These are phyloP conservation scores for Anseranas semipalmata DNA, from an alignment of 2,113 vertebrate species.

Conservation along the genomic window DNA sequence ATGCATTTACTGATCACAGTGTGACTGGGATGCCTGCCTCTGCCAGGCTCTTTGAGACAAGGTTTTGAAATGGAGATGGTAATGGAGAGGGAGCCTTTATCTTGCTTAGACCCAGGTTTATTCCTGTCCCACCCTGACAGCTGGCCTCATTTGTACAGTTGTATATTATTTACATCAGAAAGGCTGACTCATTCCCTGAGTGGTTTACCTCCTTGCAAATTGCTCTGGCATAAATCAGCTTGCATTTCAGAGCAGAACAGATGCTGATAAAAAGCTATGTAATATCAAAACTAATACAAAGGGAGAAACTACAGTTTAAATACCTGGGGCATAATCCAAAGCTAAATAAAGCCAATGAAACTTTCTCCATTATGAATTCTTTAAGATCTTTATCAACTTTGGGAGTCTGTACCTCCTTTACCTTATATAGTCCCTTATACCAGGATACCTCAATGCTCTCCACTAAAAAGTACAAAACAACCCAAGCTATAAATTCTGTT, in stretches of 20 bases:
- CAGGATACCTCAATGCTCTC: not conserved
- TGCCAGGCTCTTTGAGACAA: not conserved
- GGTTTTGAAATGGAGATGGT: not conserved
- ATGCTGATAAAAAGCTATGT: not conserved
- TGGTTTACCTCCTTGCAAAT: conserved; percentile 6
- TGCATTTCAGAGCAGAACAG: not conserved
- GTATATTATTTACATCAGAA: not conserved
- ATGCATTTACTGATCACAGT: not conserved
- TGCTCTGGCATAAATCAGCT: not conserved
- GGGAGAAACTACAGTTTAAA: not conserved
- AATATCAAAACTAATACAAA: not conserved
- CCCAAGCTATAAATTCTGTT: not conserved
- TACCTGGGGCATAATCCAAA: not conserved
- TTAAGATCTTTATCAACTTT: not conserved
- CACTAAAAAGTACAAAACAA: not conserved
- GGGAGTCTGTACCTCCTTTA: not conserved
- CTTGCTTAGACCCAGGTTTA: not conserved
- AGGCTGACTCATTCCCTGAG: not conserved
- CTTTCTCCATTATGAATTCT: not conserved
- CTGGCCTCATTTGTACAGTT: not conserved
- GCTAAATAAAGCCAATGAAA: not conserved
- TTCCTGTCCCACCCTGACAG: not conserved
- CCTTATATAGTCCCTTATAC: not conserved
- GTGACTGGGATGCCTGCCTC: not conserved
- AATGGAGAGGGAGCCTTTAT: not conserved